Conservation (phyloP, 2,797 vertebrate species). For the Staurois parvus region DNA sequence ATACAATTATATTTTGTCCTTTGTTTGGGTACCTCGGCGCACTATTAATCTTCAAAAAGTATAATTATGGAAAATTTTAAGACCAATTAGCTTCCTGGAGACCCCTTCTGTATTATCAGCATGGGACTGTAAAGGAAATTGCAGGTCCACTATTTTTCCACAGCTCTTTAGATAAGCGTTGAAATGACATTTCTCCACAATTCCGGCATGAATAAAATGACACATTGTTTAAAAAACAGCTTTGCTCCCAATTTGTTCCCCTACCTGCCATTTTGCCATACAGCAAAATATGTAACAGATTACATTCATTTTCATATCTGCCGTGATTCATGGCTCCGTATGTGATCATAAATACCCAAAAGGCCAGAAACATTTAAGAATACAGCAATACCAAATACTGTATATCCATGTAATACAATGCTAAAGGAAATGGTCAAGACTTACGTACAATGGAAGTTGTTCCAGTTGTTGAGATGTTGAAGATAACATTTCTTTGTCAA, state of each 20-base stretch:
- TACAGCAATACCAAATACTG: background rate
- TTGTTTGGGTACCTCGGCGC: constrained; percentile 57
- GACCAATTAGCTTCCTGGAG: constrained; percentile 61
- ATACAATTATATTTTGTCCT: constrained; percentile 40
- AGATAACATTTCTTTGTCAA: background rate
- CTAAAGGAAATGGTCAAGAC: background rate
- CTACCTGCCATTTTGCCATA: constrained; percentile 29
- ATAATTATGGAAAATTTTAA: constrained; percentile 62
- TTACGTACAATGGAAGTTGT: background rate
- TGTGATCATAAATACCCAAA: constrained; percentile 28
- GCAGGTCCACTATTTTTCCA: constrained; percentile 54
- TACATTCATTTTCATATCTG: constrained; percentile 38
- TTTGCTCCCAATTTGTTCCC: constrained; percentile 43
- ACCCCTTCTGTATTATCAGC: constrained; percentile 58
- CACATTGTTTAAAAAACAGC: constrained; percentile 43
- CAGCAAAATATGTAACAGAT: constrained; percentile 23
- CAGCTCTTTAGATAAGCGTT: constrained; percentile 49
- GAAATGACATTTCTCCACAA: constrained; percentile 54
- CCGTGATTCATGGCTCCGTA: constrained; percentile 20
- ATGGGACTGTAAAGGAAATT: constrained; percentile 57
- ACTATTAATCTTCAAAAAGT: constrained; percentile 61
- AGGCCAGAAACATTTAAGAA: constrained; percentile 26
- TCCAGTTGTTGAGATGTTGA: background rate
- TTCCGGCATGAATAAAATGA: constrained; percentile 40
- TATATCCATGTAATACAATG: background rate